Base-by-base conservation (phyloP, 2,797 vertebrate genomes). In the Sarcophilus harrisii region DNA sequence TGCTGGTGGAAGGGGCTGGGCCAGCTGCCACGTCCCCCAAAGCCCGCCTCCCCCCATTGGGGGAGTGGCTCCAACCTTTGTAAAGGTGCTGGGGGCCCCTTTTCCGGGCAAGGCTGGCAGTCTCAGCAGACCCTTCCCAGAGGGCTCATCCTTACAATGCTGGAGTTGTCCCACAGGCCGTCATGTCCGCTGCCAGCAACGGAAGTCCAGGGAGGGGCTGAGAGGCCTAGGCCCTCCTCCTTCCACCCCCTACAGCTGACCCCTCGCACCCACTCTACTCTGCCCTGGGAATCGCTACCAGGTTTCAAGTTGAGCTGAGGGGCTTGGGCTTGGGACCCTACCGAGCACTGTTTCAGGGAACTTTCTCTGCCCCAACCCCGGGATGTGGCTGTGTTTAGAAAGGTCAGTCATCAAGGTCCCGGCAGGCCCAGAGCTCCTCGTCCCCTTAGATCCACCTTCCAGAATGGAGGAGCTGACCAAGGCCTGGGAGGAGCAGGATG, bases 181-280 rank as follows among this genome's bases (percentile, higher is more conserved):
- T 27, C 73, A 45, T 87, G 73, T 87, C 73, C 73, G 73, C 73
- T 87, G 73, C 73, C 73, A 87, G 73, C 73, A 87, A 87, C 73
- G 73, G 73, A 87, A 87, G 73, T 87, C 73, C 73, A 87, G 21
- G 73, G 73, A 45, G 73, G 73, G 73, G 8, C 24, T 5, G 21
- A 24, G 73, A 87, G 38, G 73, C 38, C 38, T 27, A 18, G 1
- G 73, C 10, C 73, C 38, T 45, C 38, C 73, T 87, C 38, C 73
- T 87, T 87, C 73, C 73, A 21, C 27, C 73, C 38, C 38, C 38
- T 45, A 49, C 21, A 27, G 73, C n/a, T 73, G 66, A 13, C 38
- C 73, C 45, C 73, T 21, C 27, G 73, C 38, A 87, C 73, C 73
- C 38, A 45, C 73, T 87, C 73, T 87, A 87, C 73, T 87, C 73